These are phyloP conservation scores for Thymallus thymallus DNA, from an alignment of 2,113 vertebrate species.

Conservation along the genomic window DNA sequence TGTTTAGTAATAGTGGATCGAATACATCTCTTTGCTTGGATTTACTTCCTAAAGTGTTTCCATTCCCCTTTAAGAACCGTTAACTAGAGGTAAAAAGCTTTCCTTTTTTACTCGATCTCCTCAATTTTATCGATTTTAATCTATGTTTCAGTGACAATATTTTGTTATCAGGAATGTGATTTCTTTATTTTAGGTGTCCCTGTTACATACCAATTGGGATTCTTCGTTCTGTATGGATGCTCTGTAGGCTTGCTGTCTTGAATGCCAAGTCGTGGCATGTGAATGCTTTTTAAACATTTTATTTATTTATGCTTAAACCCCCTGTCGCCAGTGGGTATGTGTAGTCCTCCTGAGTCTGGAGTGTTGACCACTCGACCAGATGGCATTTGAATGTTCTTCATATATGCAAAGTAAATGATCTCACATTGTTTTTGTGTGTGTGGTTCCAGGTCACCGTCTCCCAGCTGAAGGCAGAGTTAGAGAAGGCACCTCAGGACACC, in stretches of 20 bases:
- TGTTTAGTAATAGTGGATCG: too few species aligned
- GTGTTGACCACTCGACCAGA: too few species aligned
- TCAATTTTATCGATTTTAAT: background rate
- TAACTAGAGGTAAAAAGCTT: slow-evolving; percentile 80
- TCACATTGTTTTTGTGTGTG: too few species aligned
- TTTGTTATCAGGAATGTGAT: background rate
- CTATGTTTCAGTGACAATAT: too few species aligned
- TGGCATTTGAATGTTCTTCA: background rate
- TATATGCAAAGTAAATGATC: background rate
- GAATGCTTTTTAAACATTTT: too few species aligned
- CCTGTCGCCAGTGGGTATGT: too few species aligned
- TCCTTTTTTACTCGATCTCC: slow-evolving; percentile 16
- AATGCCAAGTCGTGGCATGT: too few species aligned
- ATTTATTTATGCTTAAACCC: too few species aligned
- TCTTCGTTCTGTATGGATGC: background rate
- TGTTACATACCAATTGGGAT: background rate
- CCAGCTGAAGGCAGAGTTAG: slow-evolving; percentile 87
- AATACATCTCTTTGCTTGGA: too few species aligned
- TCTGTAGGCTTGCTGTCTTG: background rate
- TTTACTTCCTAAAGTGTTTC: too few species aligned
- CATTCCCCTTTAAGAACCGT: slow-evolving; percentile 78
- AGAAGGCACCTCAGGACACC: slow-evolving; percentile 92
- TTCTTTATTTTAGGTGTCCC: background rate
- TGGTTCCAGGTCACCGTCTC: slow-evolving; percentile 79
- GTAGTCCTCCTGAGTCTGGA: too few species aligned